Evolutionary conservation across 1,140 invertebrate genomes (phyloP), one percentile per base, ranked within the genome.

Genomic region (Drosophila tropicalis): DNA sequence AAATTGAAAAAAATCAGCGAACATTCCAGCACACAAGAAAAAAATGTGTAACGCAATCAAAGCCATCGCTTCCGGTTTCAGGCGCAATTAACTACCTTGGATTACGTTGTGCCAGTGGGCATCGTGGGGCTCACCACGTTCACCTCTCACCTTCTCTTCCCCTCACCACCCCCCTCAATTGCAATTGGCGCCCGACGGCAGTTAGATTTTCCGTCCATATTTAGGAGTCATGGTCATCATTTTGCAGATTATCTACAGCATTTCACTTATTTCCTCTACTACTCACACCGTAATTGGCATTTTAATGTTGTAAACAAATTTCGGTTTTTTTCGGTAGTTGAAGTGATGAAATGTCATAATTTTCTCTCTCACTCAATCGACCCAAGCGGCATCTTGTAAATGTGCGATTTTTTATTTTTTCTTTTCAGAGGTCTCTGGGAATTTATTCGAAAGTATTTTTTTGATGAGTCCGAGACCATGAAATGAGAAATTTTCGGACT

Each of bases 61-160:
- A 89, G 86, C 84, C 85, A 89, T 84, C 85, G 84, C 85, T 89
- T 89, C 84, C 84, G 84, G 84, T 90, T 89, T 89, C 81, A 89
- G 85, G 71, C 84, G 85, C 84, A 90, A 89, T 89, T 90, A 90
- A 89, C 85, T 75, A 70, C 70, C 81, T 90, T 81, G 84, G 84
- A 89, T 87, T 89, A 87, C 84, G 84, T 81, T 72, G 36, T 67
- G 29, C 34, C 40, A 41, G 47, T 57, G 60, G 64, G 62, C 66
- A 67, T 72, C 72, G 12, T 22, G 9, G 44, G 10, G 9, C 9
- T 51, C 44, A 19, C 41, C 41, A 60, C 47, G 56, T 62, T 41
- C 34, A 15, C 36, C 55, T 32, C 58, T 32, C n/a, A 34, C 15
- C 40, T 29, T 36, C 61, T 62, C 40, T 36, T 3, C 7, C 34